Conservation (phyloP, 2,888 invertebrate species). For the Ernsta delagoae region DNA sequence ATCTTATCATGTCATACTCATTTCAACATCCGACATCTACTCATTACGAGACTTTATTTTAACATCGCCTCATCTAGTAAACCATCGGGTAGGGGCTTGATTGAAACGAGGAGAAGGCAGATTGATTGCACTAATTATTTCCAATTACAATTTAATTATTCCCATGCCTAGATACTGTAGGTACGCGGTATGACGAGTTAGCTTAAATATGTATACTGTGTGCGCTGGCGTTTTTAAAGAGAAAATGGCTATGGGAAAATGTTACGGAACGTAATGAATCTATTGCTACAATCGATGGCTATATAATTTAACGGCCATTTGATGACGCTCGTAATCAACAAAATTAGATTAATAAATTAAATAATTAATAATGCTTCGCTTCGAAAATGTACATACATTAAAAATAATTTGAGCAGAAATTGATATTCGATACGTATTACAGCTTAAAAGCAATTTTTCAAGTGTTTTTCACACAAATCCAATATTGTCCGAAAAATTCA, state of each 20-base stretch:
- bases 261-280: background rate
- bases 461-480: too few species aligned
- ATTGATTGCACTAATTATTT: slow-evolving; percentile 33
- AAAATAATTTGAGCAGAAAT: too few species aligned
- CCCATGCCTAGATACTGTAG: slow-evolving; percentile 14
- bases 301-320: too few species aligned
- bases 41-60: slow-evolving; percentile 27
- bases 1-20: slow-evolving; percentile 7
- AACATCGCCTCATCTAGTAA: slow-evolving; percentile 31
- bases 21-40: slow-evolving; percentile 21
- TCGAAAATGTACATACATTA: too few species aligned
- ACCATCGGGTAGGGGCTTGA: slow-evolving; percentile 22
- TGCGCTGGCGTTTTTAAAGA: background rate
- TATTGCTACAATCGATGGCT: background rate
- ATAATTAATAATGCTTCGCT: too few species aligned
- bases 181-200: background rate
- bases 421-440: too few species aligned
- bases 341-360: too few species aligned
- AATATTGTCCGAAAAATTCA: too few species aligned
- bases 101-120: slow-evolving; percentile 28
- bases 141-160: slow-evolving; percentile 34
- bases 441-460: too few species aligned
- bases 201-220: background rate
- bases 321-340: too few species aligned
- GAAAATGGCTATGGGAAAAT: background rate